Percentiles rank a stretch among this genome's conserved stretches.
phyloP scores from a whole-genome alignment of 2,797 vertebrate species.

The Sebastes trivittatus region DNA sequence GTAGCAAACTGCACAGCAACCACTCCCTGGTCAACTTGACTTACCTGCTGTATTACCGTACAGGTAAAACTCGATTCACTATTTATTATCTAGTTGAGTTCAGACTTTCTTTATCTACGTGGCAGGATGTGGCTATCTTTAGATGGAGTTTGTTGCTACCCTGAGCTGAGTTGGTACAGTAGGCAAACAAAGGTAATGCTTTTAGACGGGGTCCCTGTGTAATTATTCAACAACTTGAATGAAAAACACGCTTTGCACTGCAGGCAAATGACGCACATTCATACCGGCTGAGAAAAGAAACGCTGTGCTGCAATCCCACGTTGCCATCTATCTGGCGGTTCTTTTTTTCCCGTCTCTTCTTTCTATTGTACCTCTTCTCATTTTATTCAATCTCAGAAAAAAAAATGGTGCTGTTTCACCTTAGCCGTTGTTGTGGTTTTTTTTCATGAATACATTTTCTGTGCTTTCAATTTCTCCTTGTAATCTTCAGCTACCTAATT shows the following conservation, averaged over 20 bases:
- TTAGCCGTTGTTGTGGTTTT: not conserved
- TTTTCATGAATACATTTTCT: slow-evolving; percentile 31
- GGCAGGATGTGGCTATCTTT: not conserved
- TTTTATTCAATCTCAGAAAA: slow-evolving; percentile 28
- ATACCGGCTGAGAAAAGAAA: slow-evolving; percentile 25
- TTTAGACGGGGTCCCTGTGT: slow-evolving; percentile 17
- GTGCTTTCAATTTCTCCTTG: slow-evolving; percentile 32
- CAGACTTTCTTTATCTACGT: not conserved
- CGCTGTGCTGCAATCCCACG: not conserved
- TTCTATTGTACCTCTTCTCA: not conserved
- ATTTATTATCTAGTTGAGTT: not conserved
- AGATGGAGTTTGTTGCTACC: not conserved
- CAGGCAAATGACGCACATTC: slow-evolving; percentile 21
- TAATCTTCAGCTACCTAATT: slow-evolving; percentile 47
- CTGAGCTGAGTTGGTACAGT: not conserved
- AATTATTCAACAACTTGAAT: slow-evolving; percentile 38
- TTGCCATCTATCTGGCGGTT: slow-evolving; percentile 7
- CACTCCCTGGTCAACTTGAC: not conserved
- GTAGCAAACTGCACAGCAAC: not conserved
- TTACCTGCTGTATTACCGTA: not conserved
- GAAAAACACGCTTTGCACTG: slow-evolving; percentile 26
- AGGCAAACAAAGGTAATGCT: slow-evolving; percentile 1
- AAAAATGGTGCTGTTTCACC: slow-evolving; percentile 9
- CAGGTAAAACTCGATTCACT: not conserved
- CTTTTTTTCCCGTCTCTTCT: not conserved